A percentile compares a stretch with the other conserved stretches of the same genome.
Evolutionary conservation across 1,140 invertebrate genomes (phyloP).

Genomic region (Hestina assimilis): DNA sequence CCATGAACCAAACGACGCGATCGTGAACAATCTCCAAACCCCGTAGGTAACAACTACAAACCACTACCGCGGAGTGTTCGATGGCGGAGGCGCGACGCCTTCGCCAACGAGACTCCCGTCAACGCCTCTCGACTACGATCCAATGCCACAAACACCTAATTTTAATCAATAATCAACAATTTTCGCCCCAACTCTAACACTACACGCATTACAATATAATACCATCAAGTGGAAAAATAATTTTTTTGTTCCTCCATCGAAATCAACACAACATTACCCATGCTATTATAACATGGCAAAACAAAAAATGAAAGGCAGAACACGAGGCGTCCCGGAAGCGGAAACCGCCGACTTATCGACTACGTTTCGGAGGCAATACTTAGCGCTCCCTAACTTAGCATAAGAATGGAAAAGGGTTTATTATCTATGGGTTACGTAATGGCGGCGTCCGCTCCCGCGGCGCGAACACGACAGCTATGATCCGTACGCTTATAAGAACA

Average conservation of each 20-base stretch:
- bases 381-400: constrained; percentile 30
- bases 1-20: constrained; percentile 66
- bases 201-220: constrained; percentile 69
- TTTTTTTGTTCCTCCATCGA: constrained; percentile 69
- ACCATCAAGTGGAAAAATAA: constrained; percentile 77
- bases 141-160: constrained; percentile 73
- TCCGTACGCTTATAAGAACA: constrained; percentile 73
- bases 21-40: constrained; percentile 49
- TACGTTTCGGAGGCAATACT: constrained; percentile 29
- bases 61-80: constrained; percentile 36
- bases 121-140: constrained; percentile 54
- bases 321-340: constrained; percentile 11
- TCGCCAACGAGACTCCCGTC: constrained; percentile 22
- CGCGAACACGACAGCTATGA: constrained; percentile 22
- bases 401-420: constrained; percentile 30
- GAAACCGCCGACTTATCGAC: background rate
- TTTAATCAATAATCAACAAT: constrained; percentile 78
- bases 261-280: constrained; percentile 65
- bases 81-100: constrained; percentile 5
- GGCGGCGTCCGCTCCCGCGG: constrained; percentile 20
- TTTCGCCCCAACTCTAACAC: constrained; percentile 72
- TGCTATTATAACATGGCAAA: constrained; percentile 54
- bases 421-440: constrained; percentile 28
- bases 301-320: constrained; percentile 61
- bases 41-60: constrained; percentile 62